phyloP scores from a whole-genome alignment of 2,797 vertebrate species.

The Ciconia nigra region DNA sequence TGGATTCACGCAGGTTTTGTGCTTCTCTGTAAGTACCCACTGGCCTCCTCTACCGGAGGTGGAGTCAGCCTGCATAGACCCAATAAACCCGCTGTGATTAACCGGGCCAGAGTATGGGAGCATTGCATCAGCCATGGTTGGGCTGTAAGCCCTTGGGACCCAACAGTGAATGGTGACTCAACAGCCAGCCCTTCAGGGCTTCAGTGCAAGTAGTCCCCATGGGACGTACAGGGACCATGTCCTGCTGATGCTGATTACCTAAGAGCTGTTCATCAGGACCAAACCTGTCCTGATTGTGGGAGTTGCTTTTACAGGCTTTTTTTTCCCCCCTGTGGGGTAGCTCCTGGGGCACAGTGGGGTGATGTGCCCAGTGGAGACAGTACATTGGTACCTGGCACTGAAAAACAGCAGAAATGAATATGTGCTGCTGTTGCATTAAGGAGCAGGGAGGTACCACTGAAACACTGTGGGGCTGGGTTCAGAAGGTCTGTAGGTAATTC shows the following conservation, averaged over 20 bases:
- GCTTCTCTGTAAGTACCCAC: not conserved
- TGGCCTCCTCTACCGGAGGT: not conserved
- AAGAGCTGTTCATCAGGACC: not conserved
- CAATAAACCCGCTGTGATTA: not conserved
- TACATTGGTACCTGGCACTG: not conserved
- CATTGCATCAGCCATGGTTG: not conserved
- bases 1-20: not conserved
- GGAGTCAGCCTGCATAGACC: not conserved
- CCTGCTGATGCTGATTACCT: not conserved
- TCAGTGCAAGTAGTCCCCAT: not conserved
- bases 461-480: not conserved
- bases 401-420: not conserved
- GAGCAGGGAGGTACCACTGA: not conserved
- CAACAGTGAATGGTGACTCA: not conserved
- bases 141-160: not conserved
- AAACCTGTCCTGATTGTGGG: not conserved
- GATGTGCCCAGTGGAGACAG: not conserved
- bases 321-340: not conserved
- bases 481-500: not conserved
- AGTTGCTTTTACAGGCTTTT: not conserved
- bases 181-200: not conserved
- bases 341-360: not conserved
- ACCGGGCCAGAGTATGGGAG: not conserved
- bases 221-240: rapidly evolving
- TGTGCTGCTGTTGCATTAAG: not conserved